Evolutionary conservation across 2,797 vertebrate species (phyloP).

Genomic region (Gila robusta): DNA sequence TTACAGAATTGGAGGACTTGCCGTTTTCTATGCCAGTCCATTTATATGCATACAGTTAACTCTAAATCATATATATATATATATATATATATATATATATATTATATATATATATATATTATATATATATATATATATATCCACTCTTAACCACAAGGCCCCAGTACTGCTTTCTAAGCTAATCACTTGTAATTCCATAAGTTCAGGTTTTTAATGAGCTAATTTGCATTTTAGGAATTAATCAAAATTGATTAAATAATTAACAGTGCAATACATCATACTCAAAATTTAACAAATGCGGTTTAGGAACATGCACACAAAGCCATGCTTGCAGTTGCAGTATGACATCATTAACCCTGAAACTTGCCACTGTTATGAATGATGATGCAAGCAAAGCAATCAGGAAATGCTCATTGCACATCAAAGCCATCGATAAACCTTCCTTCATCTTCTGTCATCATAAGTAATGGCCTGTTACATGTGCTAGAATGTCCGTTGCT

Average conservation of each 20-base stretch:
- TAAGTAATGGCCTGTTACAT: constrained; percentile 50
- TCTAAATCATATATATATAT: constrained; percentile 72
- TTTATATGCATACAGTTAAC: constrained; percentile 63
- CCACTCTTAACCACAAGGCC: constrained; percentile 70
- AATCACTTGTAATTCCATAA: constrained; percentile 82
- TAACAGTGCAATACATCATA: constrained; percentile 77
- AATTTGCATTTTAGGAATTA: constrained; percentile 83
- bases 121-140: constrained; percentile 67
- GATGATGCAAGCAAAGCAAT: constrained; percentile 67
- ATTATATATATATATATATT: constrained; percentile 68
- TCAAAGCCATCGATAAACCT: constrained; percentile 50
- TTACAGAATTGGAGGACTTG: constrained; percentile 56
- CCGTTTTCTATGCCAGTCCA: constrained; percentile 28
- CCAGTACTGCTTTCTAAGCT: constrained; percentile 76
- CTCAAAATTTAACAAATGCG: constrained; percentile 62
- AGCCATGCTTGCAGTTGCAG: constrained; percentile 50
- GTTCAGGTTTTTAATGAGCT: constrained; percentile 80
- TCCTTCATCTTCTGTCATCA: constrained; percentile 39
- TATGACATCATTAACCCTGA: constrained; percentile 64
- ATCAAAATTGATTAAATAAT: constrained; percentile 82
- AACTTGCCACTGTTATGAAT: constrained; percentile 64
- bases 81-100: constrained; percentile 62
- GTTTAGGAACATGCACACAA: constrained; percentile 46
- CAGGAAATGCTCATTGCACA: constrained; percentile 64
- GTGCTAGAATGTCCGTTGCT: constrained; percentile 35